Base-by-base conservation (phyloP, 2,888 invertebrate genomes). In the Eurytoma californica region DNA sequence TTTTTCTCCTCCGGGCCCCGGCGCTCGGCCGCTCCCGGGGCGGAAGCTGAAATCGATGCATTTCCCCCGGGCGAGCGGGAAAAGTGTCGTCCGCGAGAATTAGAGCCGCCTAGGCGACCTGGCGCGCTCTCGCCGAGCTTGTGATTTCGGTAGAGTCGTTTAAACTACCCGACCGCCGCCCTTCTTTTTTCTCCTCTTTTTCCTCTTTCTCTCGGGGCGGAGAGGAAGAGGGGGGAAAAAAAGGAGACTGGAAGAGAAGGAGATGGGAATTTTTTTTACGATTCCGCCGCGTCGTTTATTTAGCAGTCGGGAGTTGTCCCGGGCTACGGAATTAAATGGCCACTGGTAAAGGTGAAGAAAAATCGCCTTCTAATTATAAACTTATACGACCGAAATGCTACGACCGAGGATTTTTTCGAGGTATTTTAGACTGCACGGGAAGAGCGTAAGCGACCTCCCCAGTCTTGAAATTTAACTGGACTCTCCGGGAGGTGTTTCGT, bases 41-140 rank as follows among this genome's bases (percentile, higher is more conserved):
- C 77, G 78, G 49, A 78, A 79, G 69, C 57, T n/a, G 61, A 63
- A 70, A 67, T 66, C 75, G 39, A 67, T 61, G 70, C 60, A 65
- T 63, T 70, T 24, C 57, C 63, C 14, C 28, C 3, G 24, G 7
- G 3, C 24, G 2, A 24, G 12, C 47, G 18, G 14, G 63, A 61
- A 76, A 55, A 63, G n/a, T 16, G 7, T 53, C 58, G 13, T 67
- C 20, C 39, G 24, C 60, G 16, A 28, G 51, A 57, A 58, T n/a
- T 55, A 57, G 20, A 67, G 30, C 39, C 39, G 39, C 39, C 39
- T 39, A 16, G 16, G n/a, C 12, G 24, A 18, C 12, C 39, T 39
- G 39, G 16, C 16, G 30, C 28, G 16, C 16, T 16, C 24, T 13
- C 16, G n/a, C 58, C 13, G 24, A 60, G 9, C 14, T 12, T 24